Evolutionary conservation across 2,888 invertebrate genomes (phyloP), one percentile per base, ranked within the genome.

Genomic region (Netelia virgata): DNA sequence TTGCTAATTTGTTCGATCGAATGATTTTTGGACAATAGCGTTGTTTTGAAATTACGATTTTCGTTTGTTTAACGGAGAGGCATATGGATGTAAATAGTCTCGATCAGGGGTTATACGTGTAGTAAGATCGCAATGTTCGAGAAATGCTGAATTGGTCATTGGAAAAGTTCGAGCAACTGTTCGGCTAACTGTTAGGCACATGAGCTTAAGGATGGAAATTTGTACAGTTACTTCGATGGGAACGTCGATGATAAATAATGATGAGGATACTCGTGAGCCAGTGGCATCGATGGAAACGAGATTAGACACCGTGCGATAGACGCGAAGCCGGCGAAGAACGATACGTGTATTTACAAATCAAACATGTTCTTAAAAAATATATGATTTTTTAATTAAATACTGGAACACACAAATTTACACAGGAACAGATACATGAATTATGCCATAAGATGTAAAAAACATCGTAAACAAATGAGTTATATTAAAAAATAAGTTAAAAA

Each of bases 211-310:
- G 55, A 66, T 82, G 53, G 43, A 66, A 18, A 82, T 70, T 81
- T 87, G 86, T 90, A 90, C 89, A 88, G 89, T 89, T 90, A 89
- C 69, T 82, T 66, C 55, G 72, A 76, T 55, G 28, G 81, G 77
- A 83, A 88, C 87, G 88, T 89, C 86, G 88, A 89, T 88, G 87
- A 88, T 87, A 84, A 84, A 88, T 85, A 85, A 89, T 68, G 50
- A 74, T 20, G 61, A 69, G 14, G 23, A 20, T 63, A 53, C 68
- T 47, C 53, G 47, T 50, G 23, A 63, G 43, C 70, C 41, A 88
- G 87, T 88, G 86, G 88, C 88, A 89, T 88, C 84, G 69, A 86
- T 84, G 77, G 79, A 87, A 87, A 87, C 85, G 84, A 85, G 28
- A 28, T 28, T 84, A 88, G 84, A 64, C 57, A 59, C 50, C 50